phyloP scores from a whole-genome alignment of 2,888 invertebrate genomes.

The Prosopocoilus inquinatus region DNA sequence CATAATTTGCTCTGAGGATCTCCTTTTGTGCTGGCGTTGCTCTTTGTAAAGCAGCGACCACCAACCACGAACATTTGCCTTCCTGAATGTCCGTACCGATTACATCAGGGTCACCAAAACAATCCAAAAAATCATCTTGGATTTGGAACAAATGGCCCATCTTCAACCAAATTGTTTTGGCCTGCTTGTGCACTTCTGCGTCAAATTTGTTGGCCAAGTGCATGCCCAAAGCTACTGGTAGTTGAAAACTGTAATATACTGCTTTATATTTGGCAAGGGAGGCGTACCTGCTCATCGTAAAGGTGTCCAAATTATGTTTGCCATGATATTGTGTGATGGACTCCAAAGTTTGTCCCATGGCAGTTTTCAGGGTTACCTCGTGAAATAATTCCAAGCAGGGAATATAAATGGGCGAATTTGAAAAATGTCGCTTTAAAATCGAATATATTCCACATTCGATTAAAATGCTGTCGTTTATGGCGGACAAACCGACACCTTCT shows the following conservation, averaged over 20 bases:
- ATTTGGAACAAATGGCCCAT: too few species aligned
- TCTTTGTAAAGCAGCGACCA: slow-evolving; percentile 82
- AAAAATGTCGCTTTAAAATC: too few species aligned
- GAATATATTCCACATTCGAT: too few species aligned
- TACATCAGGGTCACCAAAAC: slow-evolving; percentile 80
- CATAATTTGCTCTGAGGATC: too few species aligned
- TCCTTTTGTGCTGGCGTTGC: too few species aligned
- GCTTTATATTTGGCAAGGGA: slow-evolving; percentile 90
- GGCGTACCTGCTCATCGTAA: slow-evolving; percentile 84
- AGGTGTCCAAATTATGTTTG: slow-evolving; percentile 65
- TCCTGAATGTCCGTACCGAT: slow-evolving; percentile 93
- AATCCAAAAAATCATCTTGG: slow-evolving; percentile 89
- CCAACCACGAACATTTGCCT: slow-evolving; percentile 95
- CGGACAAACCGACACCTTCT: too few species aligned
- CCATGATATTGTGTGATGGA: slow-evolving; percentile 59
- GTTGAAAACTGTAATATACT: slow-evolving; percentile 89
- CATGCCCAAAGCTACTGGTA: slow-evolving; percentile 84
- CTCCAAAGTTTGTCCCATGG: slow-evolving; percentile 78
- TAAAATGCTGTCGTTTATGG: too few species aligned
- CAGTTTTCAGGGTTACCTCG: slow-evolving; percentile 67
- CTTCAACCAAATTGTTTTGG: too few species aligned
- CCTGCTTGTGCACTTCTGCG: too few species aligned
- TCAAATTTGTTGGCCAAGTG: too few species aligned
- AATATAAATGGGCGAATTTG: slow-evolving; percentile 72
- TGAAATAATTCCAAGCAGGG: slow-evolving; percentile 75